Conservation (phyloP, 2,888 invertebrate species). For the Physocephala rufipes region DNA sequence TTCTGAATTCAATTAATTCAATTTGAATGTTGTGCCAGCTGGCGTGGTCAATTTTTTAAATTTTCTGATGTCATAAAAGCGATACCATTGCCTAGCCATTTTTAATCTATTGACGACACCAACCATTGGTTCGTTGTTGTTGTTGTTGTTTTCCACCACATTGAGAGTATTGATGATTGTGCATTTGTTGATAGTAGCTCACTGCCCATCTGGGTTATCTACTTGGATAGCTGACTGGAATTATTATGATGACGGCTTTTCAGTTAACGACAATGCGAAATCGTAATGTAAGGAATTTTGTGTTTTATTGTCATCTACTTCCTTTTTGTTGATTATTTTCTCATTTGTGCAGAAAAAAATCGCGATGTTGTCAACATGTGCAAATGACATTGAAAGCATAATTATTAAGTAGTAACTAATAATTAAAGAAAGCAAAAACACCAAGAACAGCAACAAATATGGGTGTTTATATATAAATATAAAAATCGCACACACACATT, state of each 20-base stretch:
- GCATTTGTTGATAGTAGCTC: no score
- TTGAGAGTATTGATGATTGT: no score
- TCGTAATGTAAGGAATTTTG: background rate
- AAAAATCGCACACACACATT: no score
- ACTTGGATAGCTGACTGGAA: no score
- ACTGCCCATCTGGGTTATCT: no score
- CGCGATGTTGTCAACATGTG: constrained; percentile 51
- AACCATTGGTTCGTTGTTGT: background rate
- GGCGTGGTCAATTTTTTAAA: background rate
- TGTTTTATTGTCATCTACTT: background rate
- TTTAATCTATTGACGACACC: constrained; percentile 44
- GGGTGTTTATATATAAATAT: background rate
- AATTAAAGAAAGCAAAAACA: no score
- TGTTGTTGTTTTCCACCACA: background rate
- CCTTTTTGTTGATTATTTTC: constrained; percentile 10
- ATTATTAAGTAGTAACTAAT: constrained; percentile 37
- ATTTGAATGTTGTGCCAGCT: constrained; percentile 14
- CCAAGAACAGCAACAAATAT: background rate
- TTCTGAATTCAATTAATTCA: constrained; percentile 5
- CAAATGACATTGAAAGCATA: constrained; percentile 54
- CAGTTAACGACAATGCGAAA: no score
- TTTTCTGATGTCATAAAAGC: background rate
- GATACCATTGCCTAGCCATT: constrained; percentile 38
- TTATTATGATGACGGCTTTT: no score
- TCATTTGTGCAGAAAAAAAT: background rate